phyloP scores from a whole-genome alignment of 1,140 invertebrate genomes.

The Chrysopa pallens region DNA sequence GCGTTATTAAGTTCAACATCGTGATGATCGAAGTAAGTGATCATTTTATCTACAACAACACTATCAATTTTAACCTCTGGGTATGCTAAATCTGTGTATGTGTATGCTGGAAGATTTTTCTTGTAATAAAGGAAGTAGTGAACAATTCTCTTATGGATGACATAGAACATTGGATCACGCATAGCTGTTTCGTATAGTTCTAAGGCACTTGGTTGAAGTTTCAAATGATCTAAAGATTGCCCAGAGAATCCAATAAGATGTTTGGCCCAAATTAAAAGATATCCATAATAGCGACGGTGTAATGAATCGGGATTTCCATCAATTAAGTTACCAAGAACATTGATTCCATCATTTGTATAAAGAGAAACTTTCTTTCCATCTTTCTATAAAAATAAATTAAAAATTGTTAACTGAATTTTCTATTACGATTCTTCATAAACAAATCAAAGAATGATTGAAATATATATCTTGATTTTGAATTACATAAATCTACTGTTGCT shows the following conservation, averaged over 20 bases:
- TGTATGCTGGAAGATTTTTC: conserved; percentile 36
- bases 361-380: conserved; percentile 27
- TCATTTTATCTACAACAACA: conserved; percentile 38
- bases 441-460: no score
- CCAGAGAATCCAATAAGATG: conserved; percentile 27
- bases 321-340: conserved; percentile 32
- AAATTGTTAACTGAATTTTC: background rate
- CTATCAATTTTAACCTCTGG: conserved; percentile 39
- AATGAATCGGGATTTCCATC: conserved; percentile 31
- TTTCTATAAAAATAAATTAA: conserved; percentile 17
- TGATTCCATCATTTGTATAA: conserved; percentile 3
- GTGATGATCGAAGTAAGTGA: conserved; percentile 53
- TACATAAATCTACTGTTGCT: no score
- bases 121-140: conserved; percentile 27
- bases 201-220: conserved; percentile 26
- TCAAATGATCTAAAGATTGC: conserved; percentile 16
- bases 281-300: conserved; percentile 26
- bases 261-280: conserved; percentile 20
- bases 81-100: conserved; percentile 32
- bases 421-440: background rate
- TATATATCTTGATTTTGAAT: no score
- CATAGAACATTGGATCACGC: conserved; percentile 45
- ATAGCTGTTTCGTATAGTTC: conserved; percentile 37
- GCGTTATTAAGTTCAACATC: conserved; percentile 47
- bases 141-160: conserved; percentile 38